phyloP scores from a whole-genome alignment of 1,140 invertebrate species.

The Adelges cooleyi region DNA sequence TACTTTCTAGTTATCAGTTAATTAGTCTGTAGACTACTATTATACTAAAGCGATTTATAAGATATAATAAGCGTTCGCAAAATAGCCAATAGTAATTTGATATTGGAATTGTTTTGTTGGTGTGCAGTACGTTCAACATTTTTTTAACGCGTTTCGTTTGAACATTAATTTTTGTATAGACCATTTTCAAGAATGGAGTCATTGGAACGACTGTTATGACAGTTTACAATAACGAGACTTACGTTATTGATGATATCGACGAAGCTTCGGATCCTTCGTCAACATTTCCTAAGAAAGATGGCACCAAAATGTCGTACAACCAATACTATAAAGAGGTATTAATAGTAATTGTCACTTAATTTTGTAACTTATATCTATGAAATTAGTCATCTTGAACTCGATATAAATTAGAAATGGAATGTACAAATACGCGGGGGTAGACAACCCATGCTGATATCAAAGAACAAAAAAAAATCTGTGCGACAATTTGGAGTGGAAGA shows the following conservation, averaged over 20 bases:
- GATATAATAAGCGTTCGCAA: too few relatives aligned
- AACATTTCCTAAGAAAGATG: constrained; percentile 53
- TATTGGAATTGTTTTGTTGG: too few relatives aligned
- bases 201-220: constrained; percentile 58
- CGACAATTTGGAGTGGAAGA: too few relatives aligned
- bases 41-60: too few relatives aligned
- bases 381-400: neutral
- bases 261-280: constrained; percentile 54
- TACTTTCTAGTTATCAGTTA: too few relatives aligned
- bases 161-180: constrained; percentile 20
- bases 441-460: constrained; percentile 26
- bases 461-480: constrained; percentile 45
- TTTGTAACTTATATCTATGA: too few relatives aligned
- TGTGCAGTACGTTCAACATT: too few relatives aligned
- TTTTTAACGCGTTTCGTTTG: too few relatives aligned
- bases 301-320: constrained; percentile 49
- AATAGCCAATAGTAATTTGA: too few relatives aligned
- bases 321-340: constrained; percentile 61
- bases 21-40: too few relatives aligned
- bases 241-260: constrained; percentile 68
- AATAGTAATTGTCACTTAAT: too few relatives aligned
- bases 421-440: neutral
- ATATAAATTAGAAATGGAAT: constrained; percentile 25
- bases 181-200: constrained; percentile 12
- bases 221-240: constrained; percentile 64